Evolutionary conservation across 2,113 vertebrate genomes (phyloP), one percentile per base, ranked within the genome.

Genomic region (Hystrix cristata): DNA sequence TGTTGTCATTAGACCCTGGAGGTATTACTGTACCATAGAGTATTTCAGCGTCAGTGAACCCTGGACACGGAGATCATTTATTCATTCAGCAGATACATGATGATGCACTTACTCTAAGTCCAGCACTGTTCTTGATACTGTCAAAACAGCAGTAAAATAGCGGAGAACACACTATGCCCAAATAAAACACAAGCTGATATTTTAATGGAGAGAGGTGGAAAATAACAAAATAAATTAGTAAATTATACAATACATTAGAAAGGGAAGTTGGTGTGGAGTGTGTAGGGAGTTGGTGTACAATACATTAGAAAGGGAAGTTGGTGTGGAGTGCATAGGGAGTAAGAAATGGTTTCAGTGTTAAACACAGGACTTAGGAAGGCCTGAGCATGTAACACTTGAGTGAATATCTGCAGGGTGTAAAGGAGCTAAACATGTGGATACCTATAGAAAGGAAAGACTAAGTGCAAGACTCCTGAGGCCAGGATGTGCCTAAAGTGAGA

Each of bases 151-250:
- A 65, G n/a, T 76, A 12, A 83, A 69, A 86, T 1, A 65, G 59
- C n/a, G 43, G 51, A 85, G 3, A 71, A 83, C 27, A 93, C 2
- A 27, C 16, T 7, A 48, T 57, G 15, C 16, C 67, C 51, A 31
- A 62, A 34, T 34, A 62, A 87, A 65, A 25, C 6, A 1, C 18
- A 12, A 48, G 16, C 10, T 53, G 51, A 25, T 62, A 53, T 60
- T 92, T 71, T 90, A 92, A 14, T 23, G 85, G 16, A 23, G 14
- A 81, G 11, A 67, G 43, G 31, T 4, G 79, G 29, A 85, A 95
- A 59, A 91, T 79, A 92, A 65, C 55, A 79, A 91, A 94, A 15
- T 62, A 83, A 87, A 57, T 83, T 14, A 71, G 19, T 76, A 89
- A 91, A 81, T 21, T 59, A 15, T 88, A 48, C 76, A 9, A 4